Conservation (phyloP, 2,888 invertebrate species). For the Eutolmus rufibarbis region DNA sequence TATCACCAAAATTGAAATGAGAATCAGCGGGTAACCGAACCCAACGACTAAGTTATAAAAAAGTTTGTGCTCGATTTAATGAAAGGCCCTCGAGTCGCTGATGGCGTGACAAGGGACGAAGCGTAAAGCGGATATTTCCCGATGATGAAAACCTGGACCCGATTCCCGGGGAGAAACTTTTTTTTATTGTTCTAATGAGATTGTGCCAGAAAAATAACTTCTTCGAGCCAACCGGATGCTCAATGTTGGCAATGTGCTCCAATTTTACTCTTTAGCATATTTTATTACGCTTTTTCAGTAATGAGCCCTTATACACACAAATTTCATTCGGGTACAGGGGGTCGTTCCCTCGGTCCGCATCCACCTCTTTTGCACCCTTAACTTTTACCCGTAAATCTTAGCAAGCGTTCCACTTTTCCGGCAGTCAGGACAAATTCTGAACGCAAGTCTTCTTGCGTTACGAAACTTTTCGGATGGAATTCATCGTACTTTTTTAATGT, state of each 20-base stretch:
- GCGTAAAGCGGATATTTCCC: neutral
- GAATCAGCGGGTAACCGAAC: slow-evolving; percentile 29
- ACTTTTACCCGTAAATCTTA: slow-evolving; percentile 15
- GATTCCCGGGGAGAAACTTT: neutral
- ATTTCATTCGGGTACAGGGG: neutral
- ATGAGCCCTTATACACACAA: neutral
- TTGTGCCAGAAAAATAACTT: slow-evolving; percentile 20
- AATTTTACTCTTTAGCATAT: slow-evolving; percentile 9
- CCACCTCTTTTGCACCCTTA: neutral
- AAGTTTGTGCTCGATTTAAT: slow-evolving; percentile 25
- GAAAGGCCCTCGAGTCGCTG: slow-evolving; percentile 7
- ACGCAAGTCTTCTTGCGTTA: neutral
- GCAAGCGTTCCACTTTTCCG: slow-evolving; percentile 13
- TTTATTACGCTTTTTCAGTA: slow-evolving; percentile 9
- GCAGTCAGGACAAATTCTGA: slow-evolving; percentile 23
- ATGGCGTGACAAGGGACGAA: neutral
- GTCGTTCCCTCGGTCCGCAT: neutral
- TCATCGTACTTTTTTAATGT: neutral
- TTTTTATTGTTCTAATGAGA: slow-evolving; percentile 37
- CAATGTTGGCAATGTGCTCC: neutral
- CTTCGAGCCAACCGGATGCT: neutral
- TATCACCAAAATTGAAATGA: slow-evolving; percentile 18
- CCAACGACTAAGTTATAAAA: slow-evolving; percentile 21
- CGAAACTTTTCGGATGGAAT: neutral
- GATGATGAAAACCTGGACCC: neutral